Conservation (phyloP, 2,113 vertebrate genomes). For the Dicrurus megarhynchus region DNA sequence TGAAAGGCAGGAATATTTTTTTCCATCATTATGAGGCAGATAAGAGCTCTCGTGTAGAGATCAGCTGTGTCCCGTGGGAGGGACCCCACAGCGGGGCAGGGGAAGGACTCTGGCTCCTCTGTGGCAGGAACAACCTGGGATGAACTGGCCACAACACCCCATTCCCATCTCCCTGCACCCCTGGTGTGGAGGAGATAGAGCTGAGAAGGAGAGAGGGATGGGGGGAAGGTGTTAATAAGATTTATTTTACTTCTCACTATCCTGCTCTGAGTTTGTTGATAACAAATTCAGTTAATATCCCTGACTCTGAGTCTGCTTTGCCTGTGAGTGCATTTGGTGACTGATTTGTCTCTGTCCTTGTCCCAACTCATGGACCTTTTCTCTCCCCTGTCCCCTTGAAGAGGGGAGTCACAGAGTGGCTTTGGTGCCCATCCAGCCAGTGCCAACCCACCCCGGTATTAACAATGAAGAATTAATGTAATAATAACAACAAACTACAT, state of each 20-base stretch:
- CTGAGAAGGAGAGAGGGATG: not conserved
- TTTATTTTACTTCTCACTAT: not conserved
- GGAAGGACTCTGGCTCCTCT: not conserved
- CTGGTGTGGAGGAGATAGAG: not conserved
- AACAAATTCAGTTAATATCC: not conserved
- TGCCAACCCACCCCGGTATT: not conserved
- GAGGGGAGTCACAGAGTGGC: not conserved
- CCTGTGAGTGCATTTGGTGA: not conserved
- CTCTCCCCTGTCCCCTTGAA: not conserved
- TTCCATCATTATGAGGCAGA: not conserved
- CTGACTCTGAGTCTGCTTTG: not conserved
- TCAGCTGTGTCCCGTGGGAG: not conserved
- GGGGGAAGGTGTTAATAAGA: not conserved
- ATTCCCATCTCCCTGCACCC: not conserved
- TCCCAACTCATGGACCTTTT: not conserved
- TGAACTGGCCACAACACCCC: not conserved
- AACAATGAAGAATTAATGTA: not conserved
- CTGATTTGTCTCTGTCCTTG: not conserved
- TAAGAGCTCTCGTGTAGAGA: not conserved
- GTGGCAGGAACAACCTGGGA: too few relatives aligned
- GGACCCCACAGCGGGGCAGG: not conserved
- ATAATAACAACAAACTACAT: not conserved
- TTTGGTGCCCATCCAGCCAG: not conserved
- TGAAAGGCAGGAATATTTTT: not conserved
- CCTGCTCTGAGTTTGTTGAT: not conserved